Percentiles rank a stretch among this genome's conserved stretches.
Conservation (phyloP, 2,888 invertebrate genomes). For the Leptinotarsa rubiginosa region DNA sequence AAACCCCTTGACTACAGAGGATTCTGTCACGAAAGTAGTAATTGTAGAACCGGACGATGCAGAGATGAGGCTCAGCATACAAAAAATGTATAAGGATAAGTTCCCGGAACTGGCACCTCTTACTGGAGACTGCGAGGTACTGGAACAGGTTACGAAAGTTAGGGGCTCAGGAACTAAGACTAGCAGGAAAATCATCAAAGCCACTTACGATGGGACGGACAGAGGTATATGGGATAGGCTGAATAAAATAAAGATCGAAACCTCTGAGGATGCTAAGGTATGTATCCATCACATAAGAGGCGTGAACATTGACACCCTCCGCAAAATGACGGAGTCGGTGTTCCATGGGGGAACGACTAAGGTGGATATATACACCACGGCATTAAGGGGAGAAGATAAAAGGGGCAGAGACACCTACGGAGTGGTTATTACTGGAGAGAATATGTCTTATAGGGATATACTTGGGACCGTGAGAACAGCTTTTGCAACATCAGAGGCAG, state of each 20-base stretch:
- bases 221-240: background rate
- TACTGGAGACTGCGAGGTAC: background rate
- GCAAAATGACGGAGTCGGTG: background rate
- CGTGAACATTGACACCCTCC: background rate
- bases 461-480: background rate
- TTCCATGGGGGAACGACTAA: background rate
- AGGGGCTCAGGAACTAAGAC: background rate
- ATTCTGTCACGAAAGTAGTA: background rate
- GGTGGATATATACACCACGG: constrained; percentile 5
- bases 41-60: background rate
- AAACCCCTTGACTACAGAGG: too few relatives aligned
- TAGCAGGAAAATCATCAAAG: background rate
- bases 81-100: constrained; percentile 19
- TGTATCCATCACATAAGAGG: background rate
- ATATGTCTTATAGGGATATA: background rate
- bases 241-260: background rate
- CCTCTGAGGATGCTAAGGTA: background rate
- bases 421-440: background rate
- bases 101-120: background rate
- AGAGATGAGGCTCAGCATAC: constrained; percentile 18
- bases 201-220: background rate
- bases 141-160: background rate
- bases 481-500: background rate
- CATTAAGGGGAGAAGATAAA: too few relatives aligned
- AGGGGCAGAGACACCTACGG: background rate